Evolutionary conservation across 2,888 invertebrate genomes (phyloP), one percentile per base, ranked within the genome.

Genomic region (Camponotus fellah): DNA sequence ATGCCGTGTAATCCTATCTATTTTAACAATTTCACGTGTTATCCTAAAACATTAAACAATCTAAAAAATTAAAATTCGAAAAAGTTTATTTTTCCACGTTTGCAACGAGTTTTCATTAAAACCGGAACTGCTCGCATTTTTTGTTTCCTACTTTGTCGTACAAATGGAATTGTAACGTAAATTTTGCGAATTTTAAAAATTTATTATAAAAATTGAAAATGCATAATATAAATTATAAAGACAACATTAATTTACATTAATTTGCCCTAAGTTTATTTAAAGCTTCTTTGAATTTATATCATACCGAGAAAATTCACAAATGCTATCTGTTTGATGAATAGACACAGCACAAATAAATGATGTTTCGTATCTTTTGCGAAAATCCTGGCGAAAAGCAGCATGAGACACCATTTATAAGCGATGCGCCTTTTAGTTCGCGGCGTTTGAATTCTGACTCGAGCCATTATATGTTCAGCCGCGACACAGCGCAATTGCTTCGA

Each of bases 51-150:
- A 66, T 56, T 26, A 14, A 58, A 9, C n/a, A n/a, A 26, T n/a
- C 21, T 2, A 26, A 32, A 26, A 17, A 21, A n/a, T 32, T 21
- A 43, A 60, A 46, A 32, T 56, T n/a, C 12, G 53, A 65, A 64
- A 12, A 77, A 76, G 34, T 12, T 43, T 72, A 62, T 49, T 79
- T 79, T 72, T 62, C 60, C 46, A 40, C 37, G n/a, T n/a, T 6
- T 26, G 26, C 21, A 80, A 72, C 37, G 79, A 60, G 72, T 60
- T 80, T 60, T 26, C 46, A n/a, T 79, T 56, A 77, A 68, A 56
- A 77, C 10, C 6, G 14, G 26, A 56, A 68, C 66, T 68, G 49
- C 60, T 60, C 49, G 12, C 53, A 9, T 26, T 79, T 71, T 34
- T 79, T 60, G 43, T 77, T n/a, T 58, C 2, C 72, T n/a, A 49